Percentiles rank a stretch among this genome's conserved stretches.
phyloP scores from a whole-genome alignment of 2,113 vertebrate genomes.

The Ondatra zibethicus region DNA sequence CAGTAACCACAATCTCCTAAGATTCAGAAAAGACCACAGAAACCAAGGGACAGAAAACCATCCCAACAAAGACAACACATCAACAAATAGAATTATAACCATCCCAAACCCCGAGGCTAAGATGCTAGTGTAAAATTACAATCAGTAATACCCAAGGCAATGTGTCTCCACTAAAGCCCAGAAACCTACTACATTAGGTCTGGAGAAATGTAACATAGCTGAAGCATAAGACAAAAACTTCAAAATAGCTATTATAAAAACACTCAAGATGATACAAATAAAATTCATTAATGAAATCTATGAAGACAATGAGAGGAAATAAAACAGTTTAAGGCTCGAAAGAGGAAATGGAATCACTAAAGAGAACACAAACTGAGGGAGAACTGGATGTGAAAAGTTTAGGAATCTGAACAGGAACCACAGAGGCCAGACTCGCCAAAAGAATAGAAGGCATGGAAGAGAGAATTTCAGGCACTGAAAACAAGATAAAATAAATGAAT shows the following conservation, averaged over 20 bases:
- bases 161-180: neutral
- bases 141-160: neutral
- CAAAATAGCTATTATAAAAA: neutral
- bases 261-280: neutral
- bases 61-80: neutral
- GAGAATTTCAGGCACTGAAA: neutral
- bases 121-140: neutral
- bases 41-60: neutral
- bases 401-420: neutral
- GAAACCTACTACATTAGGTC: neutral
- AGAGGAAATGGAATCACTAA: neutral
- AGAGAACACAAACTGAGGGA: neutral
- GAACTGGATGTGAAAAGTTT: neutral
- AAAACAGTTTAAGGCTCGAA: neutral
- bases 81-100: neutral
- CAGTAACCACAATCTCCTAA: neutral
- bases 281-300: neutral
- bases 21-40: neutral
- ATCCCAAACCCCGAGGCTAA: neutral
- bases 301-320: neutral
- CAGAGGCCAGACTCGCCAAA: neutral
- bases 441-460: neutral
- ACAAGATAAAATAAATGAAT: neutral
- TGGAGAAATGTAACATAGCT: neutral
- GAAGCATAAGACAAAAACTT: neutral